Conservation (phyloP, 2,888 invertebrate genomes). For the Thysanoteuthis rhombus region DNA sequence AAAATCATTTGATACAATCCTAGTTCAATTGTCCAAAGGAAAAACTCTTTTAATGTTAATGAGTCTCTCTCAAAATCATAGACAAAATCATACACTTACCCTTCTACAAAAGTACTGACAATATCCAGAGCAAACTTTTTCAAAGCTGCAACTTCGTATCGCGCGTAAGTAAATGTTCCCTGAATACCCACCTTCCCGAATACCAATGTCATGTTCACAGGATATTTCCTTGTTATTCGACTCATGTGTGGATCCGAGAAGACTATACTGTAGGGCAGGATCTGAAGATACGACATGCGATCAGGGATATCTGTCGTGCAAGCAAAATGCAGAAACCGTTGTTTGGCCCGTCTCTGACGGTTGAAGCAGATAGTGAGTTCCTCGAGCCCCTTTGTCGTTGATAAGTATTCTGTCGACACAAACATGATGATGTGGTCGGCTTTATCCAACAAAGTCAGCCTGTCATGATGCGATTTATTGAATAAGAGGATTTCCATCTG, state of each 20-base stretch:
- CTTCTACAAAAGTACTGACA: background rate
- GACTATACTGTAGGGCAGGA: constrained; percentile 44
- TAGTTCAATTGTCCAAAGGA: no score
- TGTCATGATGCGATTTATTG: constrained; percentile 38
- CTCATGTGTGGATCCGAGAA: background rate
- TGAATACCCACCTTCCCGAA: constrained; percentile 13
- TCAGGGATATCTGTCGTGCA: constrained; percentile 35
- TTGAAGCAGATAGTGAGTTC: constrained; percentile 57
- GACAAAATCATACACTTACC: no score
- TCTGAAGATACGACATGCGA: constrained; percentile 43
- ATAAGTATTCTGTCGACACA: constrained; percentile 52
- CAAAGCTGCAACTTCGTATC: constrained; percentile 20
- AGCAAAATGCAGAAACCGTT: constrained; percentile 48
- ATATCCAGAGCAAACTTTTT: constrained; percentile 32
- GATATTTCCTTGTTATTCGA: background rate
- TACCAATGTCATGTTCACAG: background rate
- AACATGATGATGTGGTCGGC: constrained; percentile 55
- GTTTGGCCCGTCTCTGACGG: constrained; percentile 45
- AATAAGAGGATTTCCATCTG: constrained; percentile 41
- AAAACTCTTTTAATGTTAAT: no score
- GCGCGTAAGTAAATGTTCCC: constrained; percentile 21
- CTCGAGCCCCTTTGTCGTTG: constrained; percentile 49
- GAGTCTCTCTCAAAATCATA: no score
- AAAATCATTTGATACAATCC: no score
- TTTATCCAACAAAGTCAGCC: constrained; percentile 45